Conservation (phyloP, 2,797 vertebrate species). For the Mus caroli region DNA sequence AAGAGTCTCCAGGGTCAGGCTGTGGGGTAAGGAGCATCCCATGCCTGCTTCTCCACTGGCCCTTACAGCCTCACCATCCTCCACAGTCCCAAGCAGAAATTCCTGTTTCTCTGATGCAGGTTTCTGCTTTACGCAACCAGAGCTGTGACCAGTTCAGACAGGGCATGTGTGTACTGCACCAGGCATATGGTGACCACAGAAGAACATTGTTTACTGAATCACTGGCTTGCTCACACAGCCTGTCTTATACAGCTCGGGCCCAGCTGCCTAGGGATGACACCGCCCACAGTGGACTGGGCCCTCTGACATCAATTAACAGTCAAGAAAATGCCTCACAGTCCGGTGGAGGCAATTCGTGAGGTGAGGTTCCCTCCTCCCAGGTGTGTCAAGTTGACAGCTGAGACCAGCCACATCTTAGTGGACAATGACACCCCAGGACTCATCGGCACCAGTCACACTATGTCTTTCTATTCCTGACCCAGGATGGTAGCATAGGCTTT, state of each 20-base stretch:
- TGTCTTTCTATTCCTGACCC: neutral
- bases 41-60: neutral
- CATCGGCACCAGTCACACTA: neutral
- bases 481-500: neutral
- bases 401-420: neutral
- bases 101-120: neutral
- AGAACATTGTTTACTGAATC: neutral
- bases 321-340: neutral
- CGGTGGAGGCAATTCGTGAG: neutral
- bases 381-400: neutral
- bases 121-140: neutral
- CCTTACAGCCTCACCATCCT: neutral
- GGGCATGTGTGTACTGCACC: fast-evolving
- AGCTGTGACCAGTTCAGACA: neutral
- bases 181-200: neutral
- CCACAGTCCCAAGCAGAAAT: neutral
- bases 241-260: neutral
- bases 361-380: neutral
- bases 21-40: neutral
- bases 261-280: neutral
- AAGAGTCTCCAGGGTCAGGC: neutral
- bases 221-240: neutral
- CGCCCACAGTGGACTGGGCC: neutral
- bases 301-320: neutral
- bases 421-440: neutral